Base-by-base conservation (phyloP, 2,797 vertebrate species). In the Pristis pectinata region DNA sequence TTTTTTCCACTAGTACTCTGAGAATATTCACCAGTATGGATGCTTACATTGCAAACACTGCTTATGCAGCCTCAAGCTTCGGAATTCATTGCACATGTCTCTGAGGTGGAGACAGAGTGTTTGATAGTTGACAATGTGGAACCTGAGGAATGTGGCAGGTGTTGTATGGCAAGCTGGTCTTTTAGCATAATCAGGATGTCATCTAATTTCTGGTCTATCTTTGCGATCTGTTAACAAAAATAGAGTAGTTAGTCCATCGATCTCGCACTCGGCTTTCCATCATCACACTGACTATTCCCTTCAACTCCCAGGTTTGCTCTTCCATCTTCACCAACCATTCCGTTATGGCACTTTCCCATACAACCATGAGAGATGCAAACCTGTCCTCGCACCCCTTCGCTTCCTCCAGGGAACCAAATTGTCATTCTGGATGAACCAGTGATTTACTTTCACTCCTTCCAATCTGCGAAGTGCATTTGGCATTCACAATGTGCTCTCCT, bases 201-300 rank as follows among this genome's bases (percentile, higher is more conserved):
- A 34, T 94, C 92, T 56, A 94, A 44, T 76, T 94, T 94, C 49
- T 94, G 92, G 41, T 94, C 92, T 53, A 94, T 94, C 70, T 94
- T 70, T 56, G 92, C 94, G 92, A 94, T n/a, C 92, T 94, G 92
- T 53, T 41, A 76, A 94, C 70, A 94, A 94, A 92, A 94, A 53
- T 70, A 94, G 67, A 74, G 53, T 53, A 87, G 82, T 79, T 27
- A 70, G 92, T 94, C 27, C n/a, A 74, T 94, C 92, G 94, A 37
- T 91, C 7, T 53, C 13, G 17, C 13, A 24, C 22, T 70, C 11
- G 53, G 11, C 15, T 56, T 53, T 76, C 2, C 49, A 70, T 76
- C 44, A 94, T 17, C 19, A 30, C 27, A 17, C 24, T 93, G 24
- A 74, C 11, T 53, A 13, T 53, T 87, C 91, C 64, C 37, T 92